Conservation (phyloP, 2,113 vertebrate genomes). For the Oxyruncus cristatus region DNA sequence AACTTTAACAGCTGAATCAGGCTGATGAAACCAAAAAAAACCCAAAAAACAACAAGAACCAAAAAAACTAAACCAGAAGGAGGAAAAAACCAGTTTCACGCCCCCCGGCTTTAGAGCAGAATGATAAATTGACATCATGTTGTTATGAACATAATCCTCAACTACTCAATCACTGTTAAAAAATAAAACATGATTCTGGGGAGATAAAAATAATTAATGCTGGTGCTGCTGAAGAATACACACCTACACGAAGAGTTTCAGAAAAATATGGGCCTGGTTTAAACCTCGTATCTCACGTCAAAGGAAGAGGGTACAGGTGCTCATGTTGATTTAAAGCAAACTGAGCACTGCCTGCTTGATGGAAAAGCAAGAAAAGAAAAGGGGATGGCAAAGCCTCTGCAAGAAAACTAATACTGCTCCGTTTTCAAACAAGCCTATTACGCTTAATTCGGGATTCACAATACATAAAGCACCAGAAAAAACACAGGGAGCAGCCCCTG, state of each 20-base stretch:
- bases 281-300: not conserved
- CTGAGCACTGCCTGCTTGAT: not conserved
- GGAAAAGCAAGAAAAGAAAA: not conserved
- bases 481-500: conserved; percentile 49
- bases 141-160: conserved; percentile 50
- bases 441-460: conserved; percentile 47
- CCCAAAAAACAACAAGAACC: not conserved
- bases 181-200: conserved; percentile 49
- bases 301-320: not conserved
- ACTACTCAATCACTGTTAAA: conserved; percentile 58
- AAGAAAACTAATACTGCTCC: not conserved
- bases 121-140: conserved; percentile 53
- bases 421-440: conserved; percentile 53
- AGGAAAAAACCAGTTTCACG: conserved; percentile 27
- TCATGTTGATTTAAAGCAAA: not conserved
- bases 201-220: conserved; percentile 62
- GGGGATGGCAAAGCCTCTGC: not conserved
- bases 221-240: not conserved
- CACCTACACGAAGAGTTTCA: not conserved
- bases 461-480: conserved; percentile 62
- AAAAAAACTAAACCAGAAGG: not conserved
- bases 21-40: not conserved
- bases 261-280: not conserved
- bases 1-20: conserved; percentile 33
- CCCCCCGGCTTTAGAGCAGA: conserved; percentile 39